Evolutionary conservation across 2,113 vertebrate genomes (phyloP).

Genomic region (Gorsachius goisagi): DNA sequence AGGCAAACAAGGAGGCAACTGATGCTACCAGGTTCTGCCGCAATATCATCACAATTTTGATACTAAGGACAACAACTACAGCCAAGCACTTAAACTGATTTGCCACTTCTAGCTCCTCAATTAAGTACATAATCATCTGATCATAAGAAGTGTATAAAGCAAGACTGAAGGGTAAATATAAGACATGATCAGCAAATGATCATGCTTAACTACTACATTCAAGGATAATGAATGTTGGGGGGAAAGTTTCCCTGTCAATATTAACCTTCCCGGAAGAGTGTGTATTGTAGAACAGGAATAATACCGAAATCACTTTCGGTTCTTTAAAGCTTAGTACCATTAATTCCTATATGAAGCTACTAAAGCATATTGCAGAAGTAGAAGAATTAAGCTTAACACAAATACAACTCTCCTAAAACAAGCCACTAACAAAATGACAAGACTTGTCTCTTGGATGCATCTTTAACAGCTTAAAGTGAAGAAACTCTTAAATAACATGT

Average conservation of each 20-base stretch:
- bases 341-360: not conserved
- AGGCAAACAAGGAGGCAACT: not conserved
- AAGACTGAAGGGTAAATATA: not conserved
- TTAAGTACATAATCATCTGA: not conserved
- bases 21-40: not conserved
- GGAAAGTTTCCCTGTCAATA: not conserved
- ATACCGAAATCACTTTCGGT: not conserved
- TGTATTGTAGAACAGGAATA: not conserved
- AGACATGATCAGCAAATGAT: not conserved
- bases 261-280: not conserved
- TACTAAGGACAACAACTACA: not conserved
- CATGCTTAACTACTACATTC: not conserved
- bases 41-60: not conserved
- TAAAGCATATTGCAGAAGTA: not conserved
- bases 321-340: not conserved
- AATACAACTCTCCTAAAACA: not conserved
- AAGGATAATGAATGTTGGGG: not conserved
- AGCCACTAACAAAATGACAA: not conserved
- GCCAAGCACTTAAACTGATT: not conserved
- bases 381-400: not conserved
- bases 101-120: not conserved
- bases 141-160: not conserved
- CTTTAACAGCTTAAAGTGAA: not conserved
- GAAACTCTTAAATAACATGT: not conserved
- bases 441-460: not conserved